Base-by-base conservation (phyloP, 2,797 vertebrate genomes). In the Taenioides sp. region DNA sequence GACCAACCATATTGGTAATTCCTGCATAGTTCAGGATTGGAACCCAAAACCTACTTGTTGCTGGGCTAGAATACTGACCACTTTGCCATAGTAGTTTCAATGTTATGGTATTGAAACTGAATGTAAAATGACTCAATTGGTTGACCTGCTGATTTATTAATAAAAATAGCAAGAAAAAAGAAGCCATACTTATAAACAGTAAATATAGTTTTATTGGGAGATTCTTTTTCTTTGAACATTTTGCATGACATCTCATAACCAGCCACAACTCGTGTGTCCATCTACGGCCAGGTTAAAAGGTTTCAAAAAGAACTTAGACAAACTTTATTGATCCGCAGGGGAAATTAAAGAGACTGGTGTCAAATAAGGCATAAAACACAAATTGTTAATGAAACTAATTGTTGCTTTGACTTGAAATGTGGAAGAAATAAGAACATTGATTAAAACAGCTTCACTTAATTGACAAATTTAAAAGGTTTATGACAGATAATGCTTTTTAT, bases 181-280 rank as follows among this genome's bases (percentile, higher is more conserved):
- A 47, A 47, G 12, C 40, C 40, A 14, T 43, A 43, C 40, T 43
- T 43, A 43, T 10, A 37, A 37, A 10, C 34, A 37, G 34, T 37
- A 37, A 60, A 18, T 28, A 28, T 31, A 18, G 58, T 60, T 27
- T 60, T 16, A 28, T 6, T 16, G 16, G 58, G 25, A 27, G 9
- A 0, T 28, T 17, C 20, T 28, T 60, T 31, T 31, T 34, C 16
- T 61, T 31, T 31, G 27, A 31, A 18, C 58, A 60, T 28, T 60
- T 60, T 31, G 18, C 27, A 31, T 61, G 59, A 23, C n/a, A 65
- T 16, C 63, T 65, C 25, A 47, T 65, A 47, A 65, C 22, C 40
- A 43, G 47, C 6, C 1, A 37, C 34, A 43, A 43, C 12, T 18
- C 0, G 5, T 66, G 25, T 52, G 65, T 66, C 43, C 2, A 43